Base-by-base conservation (phyloP, 2,888 invertebrate genomes). In the Calameuta pallipes region DNA sequence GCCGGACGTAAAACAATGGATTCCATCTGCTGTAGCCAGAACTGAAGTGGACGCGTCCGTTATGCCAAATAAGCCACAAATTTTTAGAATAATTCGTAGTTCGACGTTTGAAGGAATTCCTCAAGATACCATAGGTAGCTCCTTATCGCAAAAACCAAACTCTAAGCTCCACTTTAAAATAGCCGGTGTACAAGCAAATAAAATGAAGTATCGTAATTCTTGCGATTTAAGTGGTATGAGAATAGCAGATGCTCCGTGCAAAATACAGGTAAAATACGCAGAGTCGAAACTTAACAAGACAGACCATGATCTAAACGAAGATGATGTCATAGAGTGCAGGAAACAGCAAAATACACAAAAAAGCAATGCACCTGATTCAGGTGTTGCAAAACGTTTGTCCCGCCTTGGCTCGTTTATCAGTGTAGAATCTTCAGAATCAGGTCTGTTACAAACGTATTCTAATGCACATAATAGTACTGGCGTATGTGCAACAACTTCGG, bases 71-170 rank as follows among this genome's bases (percentile, higher is more conserved):
- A 82, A 86, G 30, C 80, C 85, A n/a, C 83, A 86, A 3, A 81
- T 77, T 36, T 87, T 86, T 36, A 85, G 86, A 73, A 75, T 95
- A 41, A 93, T 94, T 35, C 91, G 95, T 69, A 95, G 95, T 83
- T 94, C 94, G 6, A 95, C 95, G 0, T 95, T 95, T 87, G 95
- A 95, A 83, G 94, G 94, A 12, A 82, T 90, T 9, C 85, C 89
- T 12, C 86, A 87, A 37, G 84, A 85, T 4, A 80, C 83, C 9
- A 82, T 81, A 35, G 34, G 34, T 31, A 30, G 15, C 33, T 31
- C 71, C 33, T 15, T 34, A 34, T 34, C 33, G 34, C 30, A 71
- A 6, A 76, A 56, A 68, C 75, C 68, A 4, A 75, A 37, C 36
- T 30, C 75, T 35, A 75, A 76, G n/a, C 56, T 68, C 11, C 30